Conservation (phyloP, 2,888 invertebrate genomes). For the Resseliella maxima region DNA sequence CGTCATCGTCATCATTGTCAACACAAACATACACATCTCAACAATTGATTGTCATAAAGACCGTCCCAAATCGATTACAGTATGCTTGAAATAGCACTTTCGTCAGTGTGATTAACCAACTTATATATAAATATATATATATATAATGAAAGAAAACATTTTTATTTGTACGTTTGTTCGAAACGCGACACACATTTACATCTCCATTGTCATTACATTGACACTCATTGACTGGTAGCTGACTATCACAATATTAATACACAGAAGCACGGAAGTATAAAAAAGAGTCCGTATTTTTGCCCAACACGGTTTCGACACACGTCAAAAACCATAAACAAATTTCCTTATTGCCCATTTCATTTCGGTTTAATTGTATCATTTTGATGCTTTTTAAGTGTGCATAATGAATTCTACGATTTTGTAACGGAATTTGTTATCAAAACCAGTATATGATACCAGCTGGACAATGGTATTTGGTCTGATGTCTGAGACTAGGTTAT, state of each 20-base stretch:
- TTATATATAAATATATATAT: background rate
- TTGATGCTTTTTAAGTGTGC: conserved; percentile 48
- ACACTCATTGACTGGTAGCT: conserved; percentile 21
- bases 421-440: background rate
- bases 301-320: conserved; percentile 31
- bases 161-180: conserved; percentile 24
- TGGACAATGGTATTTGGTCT: background rate
- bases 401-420: conserved; percentile 29
- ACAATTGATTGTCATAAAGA: conserved; percentile 39
- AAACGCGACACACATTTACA: background rate
- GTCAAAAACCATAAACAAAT: conserved; percentile 55
- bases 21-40: background rate
- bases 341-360: conserved; percentile 53
- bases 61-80: conserved; percentile 51
- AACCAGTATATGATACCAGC: background rate
- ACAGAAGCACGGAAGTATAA: background rate
- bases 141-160: conserved; percentile 41
- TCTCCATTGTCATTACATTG: conserved; percentile 3
- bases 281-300: background rate
- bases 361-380: conserved; percentile 49
- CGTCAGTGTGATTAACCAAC: conserved; percentile 50
- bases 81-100: conserved; percentile 21
- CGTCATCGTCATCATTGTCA: too few relatives aligned
- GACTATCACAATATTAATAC: background rate
- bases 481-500: conserved; percentile 5